A percentile compares a stretch with the other conserved stretches of the same genome.
These are phyloP conservation scores for Caenorhabditis brenneri DNA, from an alignment of 1,140 invertebrate genomes.

Conservation along the genomic window DNA sequence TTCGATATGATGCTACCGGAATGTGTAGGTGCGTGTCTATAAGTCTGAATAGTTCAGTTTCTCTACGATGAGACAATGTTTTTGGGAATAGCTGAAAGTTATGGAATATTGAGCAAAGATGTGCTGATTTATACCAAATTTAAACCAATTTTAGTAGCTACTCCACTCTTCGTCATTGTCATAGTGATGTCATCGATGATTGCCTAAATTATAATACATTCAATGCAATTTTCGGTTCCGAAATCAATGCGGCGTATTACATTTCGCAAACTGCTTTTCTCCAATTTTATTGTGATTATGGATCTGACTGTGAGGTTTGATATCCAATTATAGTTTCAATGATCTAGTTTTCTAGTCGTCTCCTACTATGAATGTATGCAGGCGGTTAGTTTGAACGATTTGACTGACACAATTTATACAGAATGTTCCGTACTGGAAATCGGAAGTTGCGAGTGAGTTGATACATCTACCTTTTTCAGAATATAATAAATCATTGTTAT, in stretches of 20 bases:
- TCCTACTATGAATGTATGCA: constrained; percentile 10
- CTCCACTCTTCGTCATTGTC: neutral
- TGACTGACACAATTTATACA: neutral
- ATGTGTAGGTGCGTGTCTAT: neutral
- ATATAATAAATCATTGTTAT: neutral
- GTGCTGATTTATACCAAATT: no score
- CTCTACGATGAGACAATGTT: no score
- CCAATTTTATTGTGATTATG: constrained; percentile 12
- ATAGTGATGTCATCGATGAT: neutral
- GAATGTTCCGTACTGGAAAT: neutral
- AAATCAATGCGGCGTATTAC: neutral
- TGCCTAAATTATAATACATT: constrained; percentile 15
- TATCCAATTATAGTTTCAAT: neutral
- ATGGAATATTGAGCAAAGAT: neutral
- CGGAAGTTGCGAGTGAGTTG: neutral
- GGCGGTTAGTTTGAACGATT: neutral
- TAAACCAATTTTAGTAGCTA: neutral
- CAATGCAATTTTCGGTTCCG: neutral
- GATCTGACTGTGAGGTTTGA: neutral
- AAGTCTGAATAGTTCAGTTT: neutral
- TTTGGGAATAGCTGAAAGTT: no score
- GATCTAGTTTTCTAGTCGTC: neutral
- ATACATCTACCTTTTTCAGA: neutral
- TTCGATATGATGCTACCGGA: constrained; percentile 7
- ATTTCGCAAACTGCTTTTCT: neutral